These are phyloP conservation scores for Galerucella calmariensis DNA, from an alignment of 2,888 invertebrate species.

Conservation along the genomic window DNA sequence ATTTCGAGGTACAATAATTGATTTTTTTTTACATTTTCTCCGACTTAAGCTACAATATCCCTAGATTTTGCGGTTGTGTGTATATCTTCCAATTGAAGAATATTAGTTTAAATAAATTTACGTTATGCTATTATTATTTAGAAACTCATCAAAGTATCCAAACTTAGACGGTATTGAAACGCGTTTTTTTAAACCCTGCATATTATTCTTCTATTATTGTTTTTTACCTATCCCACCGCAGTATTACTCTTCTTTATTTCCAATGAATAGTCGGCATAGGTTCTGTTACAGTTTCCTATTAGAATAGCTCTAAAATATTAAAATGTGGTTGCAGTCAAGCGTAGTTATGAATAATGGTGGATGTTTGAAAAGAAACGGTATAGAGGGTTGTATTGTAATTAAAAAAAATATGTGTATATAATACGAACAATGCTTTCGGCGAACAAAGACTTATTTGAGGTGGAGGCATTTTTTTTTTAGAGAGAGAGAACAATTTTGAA, in stretches of 20 bases:
- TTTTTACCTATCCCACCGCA: constrained; percentile 44
- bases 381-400: constrained; percentile 43
- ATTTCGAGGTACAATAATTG: no score
- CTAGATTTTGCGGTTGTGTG: no score
- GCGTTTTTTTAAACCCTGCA: background rate
- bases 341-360: constrained; percentile 43
- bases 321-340: constrained; percentile 45
- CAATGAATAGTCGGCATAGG: constrained; percentile 46
- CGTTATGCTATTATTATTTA: no score
- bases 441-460: constrained; percentile 30
- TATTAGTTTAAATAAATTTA: no score
- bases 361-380: constrained; percentile 40
- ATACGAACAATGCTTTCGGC: constrained; percentile 26
- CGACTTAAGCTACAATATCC: no score
- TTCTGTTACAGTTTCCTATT: constrained; percentile 47
- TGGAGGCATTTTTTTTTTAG: constrained; percentile 17
- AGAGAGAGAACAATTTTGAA: constrained; percentile 6
- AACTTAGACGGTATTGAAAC: constrained; percentile 11
- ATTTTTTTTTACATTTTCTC: no score
- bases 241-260: constrained; percentile 42
- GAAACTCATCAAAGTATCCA: background rate
- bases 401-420: constrained; percentile 39
- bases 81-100: no score
- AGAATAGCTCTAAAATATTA: constrained; percentile 45
- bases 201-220: constrained; percentile 7